These are phyloP conservation scores for Yoshiicerus persimilis DNA, from an alignment of 1,140 invertebrate genomes.

Conservation along the genomic window DNA sequence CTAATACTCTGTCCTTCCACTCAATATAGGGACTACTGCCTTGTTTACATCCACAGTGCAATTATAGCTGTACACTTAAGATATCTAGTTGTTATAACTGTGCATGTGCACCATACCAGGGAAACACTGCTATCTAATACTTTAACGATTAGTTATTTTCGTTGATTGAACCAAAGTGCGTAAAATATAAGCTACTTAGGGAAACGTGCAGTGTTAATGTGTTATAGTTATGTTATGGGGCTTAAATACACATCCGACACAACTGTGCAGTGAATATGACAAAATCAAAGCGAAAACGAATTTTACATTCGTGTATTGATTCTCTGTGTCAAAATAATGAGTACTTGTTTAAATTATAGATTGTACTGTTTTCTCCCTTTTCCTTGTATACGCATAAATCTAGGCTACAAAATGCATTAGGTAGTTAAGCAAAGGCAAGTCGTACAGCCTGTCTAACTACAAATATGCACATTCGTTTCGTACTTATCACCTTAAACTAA, in stretches of 20 bases:
- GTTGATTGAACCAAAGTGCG: neutral
- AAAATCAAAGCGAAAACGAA: neutral
- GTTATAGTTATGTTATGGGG: neutral
- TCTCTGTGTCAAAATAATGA: neutral
- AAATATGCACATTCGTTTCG: neutral
- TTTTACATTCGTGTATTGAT: slow-evolving; percentile 16
- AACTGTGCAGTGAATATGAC: neutral
- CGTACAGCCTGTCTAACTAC: neutral
- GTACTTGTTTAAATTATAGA: neutral
- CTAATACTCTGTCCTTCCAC: slow-evolving; percentile 31
- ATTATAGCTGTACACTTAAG: too few species aligned
- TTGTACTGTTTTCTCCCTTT: neutral
- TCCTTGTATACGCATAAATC: neutral
- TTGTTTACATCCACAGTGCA: neutral
- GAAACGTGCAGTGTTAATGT: too few species aligned
- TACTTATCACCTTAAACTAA: neutral
- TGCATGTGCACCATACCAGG: too few species aligned
- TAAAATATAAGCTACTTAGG: neutral
- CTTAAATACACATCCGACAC: neutral
- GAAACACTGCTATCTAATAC: too few species aligned
- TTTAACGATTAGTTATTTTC: neutral
- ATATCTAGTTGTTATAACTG: too few species aligned
- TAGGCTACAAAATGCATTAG: neutral
- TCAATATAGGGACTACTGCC: neutral
- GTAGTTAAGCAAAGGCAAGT: neutral